A percentile compares a stretch with the other conserved stretches of the same genome.
Evolutionary conservation across 2,888 invertebrate species (phyloP).

Genomic region (Erynnis tages): DNA sequence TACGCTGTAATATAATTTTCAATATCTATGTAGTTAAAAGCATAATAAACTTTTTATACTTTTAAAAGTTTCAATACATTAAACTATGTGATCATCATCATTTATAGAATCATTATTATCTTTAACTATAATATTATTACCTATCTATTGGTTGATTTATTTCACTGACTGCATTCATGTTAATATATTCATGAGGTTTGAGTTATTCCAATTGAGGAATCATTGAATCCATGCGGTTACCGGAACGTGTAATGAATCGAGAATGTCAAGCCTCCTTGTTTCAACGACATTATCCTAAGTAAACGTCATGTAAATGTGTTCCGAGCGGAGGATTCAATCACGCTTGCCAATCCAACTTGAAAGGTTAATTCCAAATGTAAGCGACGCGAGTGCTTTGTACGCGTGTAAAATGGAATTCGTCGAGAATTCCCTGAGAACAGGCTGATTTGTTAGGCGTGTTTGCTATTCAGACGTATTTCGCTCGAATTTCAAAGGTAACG

Average conservation of each 20-base stretch:
- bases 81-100: neutral
- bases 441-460: slow-evolving; percentile 33
- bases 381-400: slow-evolving; percentile 21
- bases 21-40: too few relatives aligned
- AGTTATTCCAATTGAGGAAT: too few relatives aligned
- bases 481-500: slow-evolving; percentile 18
- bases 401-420: slow-evolving; percentile 28
- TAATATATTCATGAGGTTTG: too few relatives aligned
- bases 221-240: neutral
- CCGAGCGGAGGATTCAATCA: slow-evolving; percentile 12
- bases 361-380: slow-evolving; percentile 24
- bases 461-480: slow-evolving; percentile 30
- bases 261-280: slow-evolving; percentile 1
- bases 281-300: slow-evolving; percentile 16
- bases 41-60: neutral
- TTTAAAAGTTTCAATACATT: neutral
- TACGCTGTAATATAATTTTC: too few relatives aligned
- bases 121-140: too few relatives aligned
- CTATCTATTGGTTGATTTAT: too few relatives aligned
- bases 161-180: too few relatives aligned
- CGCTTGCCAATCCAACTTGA: slow-evolving; percentile 6
- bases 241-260: slow-evolving; percentile 13
- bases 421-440: slow-evolving; percentile 30
- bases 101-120: too few relatives aligned
- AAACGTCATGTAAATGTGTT: slow-evolving; percentile 19